These are phyloP conservation scores for Dipodomys ordii DNA, from an alignment of 2,113 vertebrate species.

Conservation along the genomic window DNA sequence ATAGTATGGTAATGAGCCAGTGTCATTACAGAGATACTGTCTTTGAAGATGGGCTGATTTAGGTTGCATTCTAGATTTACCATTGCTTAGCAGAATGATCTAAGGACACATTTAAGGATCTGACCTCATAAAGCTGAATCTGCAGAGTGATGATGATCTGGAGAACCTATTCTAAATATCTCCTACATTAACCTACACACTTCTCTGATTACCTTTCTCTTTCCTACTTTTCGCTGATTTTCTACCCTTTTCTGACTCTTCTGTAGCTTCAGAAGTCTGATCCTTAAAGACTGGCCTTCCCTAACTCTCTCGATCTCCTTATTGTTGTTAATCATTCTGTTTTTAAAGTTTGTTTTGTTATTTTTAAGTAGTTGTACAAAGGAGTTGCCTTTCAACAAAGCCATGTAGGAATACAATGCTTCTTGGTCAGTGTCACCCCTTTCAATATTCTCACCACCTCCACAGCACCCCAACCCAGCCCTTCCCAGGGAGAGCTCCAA, in stretches of 20 bases:
- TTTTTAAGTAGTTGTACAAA: too few relatives aligned
- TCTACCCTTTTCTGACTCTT: not conserved
- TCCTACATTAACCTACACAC: not conserved
- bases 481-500: too few relatives aligned
- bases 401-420: too few relatives aligned
- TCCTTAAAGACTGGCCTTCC: not conserved
- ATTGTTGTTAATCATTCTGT: too few relatives aligned
- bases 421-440: too few relatives aligned
- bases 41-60: too few relatives aligned
- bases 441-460: too few relatives aligned
- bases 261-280: not conserved
- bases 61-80: not conserved
- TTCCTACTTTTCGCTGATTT: not conserved
- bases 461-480: too few relatives aligned
- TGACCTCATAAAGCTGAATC: not conserved
- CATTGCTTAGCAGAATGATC: not conserved
- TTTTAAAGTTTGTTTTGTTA: too few relatives aligned
- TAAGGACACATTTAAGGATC: not conserved
- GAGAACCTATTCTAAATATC: not conserved
- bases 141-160: not conserved
- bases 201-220: not conserved
- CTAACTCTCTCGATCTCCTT: not conserved
- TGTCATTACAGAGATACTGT: not conserved
- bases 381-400: too few relatives aligned
- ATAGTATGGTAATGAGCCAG: not conserved